Evolutionary conservation across 1,140 invertebrate species (phyloP).

Genomic region (Hyles vespertilio): DNA sequence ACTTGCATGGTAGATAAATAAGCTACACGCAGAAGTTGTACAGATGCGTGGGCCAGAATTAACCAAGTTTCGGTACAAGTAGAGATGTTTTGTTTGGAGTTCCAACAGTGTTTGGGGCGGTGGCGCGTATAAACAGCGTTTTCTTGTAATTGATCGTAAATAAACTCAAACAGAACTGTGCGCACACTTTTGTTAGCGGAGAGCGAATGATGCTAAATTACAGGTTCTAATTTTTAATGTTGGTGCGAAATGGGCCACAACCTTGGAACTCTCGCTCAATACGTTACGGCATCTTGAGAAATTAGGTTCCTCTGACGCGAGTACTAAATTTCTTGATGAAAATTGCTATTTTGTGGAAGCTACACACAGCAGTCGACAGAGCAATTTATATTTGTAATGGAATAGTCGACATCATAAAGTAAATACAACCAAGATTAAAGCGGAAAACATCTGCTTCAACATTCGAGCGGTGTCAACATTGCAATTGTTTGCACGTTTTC

Average conservation of each 20-base stretch:
- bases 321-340: conserved; percentile 3
- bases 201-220: neutral
- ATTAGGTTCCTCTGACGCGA: conserved; percentile 11
- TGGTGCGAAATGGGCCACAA: conserved; percentile 10
- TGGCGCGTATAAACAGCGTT: no score
- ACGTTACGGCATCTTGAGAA: conserved; percentile 6
- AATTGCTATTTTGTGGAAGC: neutral
- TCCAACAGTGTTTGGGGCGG: no score
- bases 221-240: conserved; percentile 1
- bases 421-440: neutral
- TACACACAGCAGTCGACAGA: neutral
- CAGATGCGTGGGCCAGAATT: no score
- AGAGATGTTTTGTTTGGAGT: no score
- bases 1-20: no score
- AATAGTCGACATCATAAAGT: no score
- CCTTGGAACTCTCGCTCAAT: conserved; percentile 12
- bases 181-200: no score
- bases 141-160: no score
- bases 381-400: neutral
- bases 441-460: neutral
- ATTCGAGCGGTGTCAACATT: no score
- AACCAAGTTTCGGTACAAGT: no score
- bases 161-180: conserved; percentile 1
- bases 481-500: no score
- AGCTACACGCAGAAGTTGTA: no score